A percentile compares a stretch with the other conserved stretches of the same genome.
These are phyloP conservation scores for Cygnus buccinator DNA, from an alignment of 2,113 vertebrate genomes.

Conservation along the genomic window DNA sequence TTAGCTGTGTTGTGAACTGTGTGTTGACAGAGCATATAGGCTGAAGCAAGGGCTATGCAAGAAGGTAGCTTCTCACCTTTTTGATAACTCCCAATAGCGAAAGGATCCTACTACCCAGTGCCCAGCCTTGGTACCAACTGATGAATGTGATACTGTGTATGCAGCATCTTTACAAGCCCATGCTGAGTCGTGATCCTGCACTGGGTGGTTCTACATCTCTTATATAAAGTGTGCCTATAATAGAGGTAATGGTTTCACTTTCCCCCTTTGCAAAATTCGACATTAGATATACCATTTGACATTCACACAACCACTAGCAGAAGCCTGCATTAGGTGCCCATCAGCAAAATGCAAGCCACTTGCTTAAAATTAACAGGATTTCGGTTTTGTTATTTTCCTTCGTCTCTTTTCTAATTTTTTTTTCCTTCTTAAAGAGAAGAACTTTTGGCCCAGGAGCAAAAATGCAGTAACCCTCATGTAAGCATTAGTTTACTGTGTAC, in stretches of 20 bases:
- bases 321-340: slow-evolving; percentile 41
- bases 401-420: neutral
- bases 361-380: slow-evolving; percentile 26
- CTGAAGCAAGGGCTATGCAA: slow-evolving; percentile 59
- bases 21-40: slow-evolving; percentile 19
- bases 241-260: slow-evolving; percentile 64
- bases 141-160: slow-evolving; percentile 8
- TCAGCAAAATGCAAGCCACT: slow-evolving; percentile 6
- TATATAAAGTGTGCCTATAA: slow-evolving; percentile 64
- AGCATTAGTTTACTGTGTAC: slow-evolving; percentile 71
- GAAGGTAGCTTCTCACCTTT: slow-evolving; percentile 62
- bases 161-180: slow-evolving; percentile 57
- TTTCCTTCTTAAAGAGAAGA: slow-evolving; percentile 1
- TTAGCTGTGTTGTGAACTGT: slow-evolving; percentile 37
- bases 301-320: slow-evolving; percentile 57
- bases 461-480: slow-evolving; percentile 10
- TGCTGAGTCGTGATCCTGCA: slow-evolving; percentile 60
- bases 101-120: slow-evolving; percentile 48
- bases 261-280: slow-evolving; percentile 20
- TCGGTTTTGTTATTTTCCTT: neutral
- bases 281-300: slow-evolving; percentile 39
- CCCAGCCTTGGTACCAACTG: slow-evolving; percentile 58
- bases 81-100: slow-evolving; percentile 31
- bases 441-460: slow-evolving; percentile 59
- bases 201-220: slow-evolving; percentile 56